Evolutionary conservation across 1,140 invertebrate genomes (phyloP).

Genomic region (Chrysoperla carnea): DNA sequence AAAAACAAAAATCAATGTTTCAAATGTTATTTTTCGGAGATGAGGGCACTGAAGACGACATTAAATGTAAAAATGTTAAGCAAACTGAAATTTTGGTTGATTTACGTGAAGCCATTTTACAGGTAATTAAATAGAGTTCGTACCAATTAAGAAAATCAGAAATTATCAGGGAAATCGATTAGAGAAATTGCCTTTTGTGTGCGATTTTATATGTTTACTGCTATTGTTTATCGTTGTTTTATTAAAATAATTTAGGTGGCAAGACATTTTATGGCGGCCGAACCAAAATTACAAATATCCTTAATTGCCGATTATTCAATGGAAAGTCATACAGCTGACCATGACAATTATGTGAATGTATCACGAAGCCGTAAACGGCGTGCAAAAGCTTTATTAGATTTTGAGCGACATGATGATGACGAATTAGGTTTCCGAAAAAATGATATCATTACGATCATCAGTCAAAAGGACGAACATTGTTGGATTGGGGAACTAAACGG

Average conservation of each 20-base stretch:
- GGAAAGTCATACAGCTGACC: conserved; percentile 87
- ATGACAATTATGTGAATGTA: conserved; percentile 86
- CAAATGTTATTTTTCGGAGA: conserved; percentile 79
- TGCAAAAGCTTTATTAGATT: conserved; percentile 89
- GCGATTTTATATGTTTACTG: too few relatives aligned
- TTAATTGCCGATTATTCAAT: conserved; percentile 86
- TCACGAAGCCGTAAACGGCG: conserved; percentile 70
- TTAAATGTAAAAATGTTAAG: conserved; percentile 91
- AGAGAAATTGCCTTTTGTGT: too few relatives aligned
- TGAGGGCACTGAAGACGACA: conserved; percentile 52
- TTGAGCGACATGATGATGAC: conserved; percentile 96
- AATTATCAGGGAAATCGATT: too few relatives aligned
- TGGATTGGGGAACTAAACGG: conserved; percentile 99
- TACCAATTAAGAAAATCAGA: background rate
- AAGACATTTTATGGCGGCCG: conserved; percentile 70
- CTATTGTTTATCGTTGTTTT: too few relatives aligned
- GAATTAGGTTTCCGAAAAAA: conserved; percentile 96
- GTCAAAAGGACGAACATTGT: conserved; percentile 97
- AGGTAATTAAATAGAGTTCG: too few relatives aligned
- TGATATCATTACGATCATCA: conserved; percentile 95
- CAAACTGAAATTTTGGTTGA: conserved; percentile 91
- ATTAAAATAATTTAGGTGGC: conserved; percentile 60
- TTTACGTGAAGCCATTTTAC: conserved; percentile 84
- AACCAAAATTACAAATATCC: conserved; percentile 56
- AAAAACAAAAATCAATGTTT: conserved; percentile 78